Base-by-base conservation (phyloP, 1,140 invertebrate species). In the Pseudoatta argentina region DNA sequence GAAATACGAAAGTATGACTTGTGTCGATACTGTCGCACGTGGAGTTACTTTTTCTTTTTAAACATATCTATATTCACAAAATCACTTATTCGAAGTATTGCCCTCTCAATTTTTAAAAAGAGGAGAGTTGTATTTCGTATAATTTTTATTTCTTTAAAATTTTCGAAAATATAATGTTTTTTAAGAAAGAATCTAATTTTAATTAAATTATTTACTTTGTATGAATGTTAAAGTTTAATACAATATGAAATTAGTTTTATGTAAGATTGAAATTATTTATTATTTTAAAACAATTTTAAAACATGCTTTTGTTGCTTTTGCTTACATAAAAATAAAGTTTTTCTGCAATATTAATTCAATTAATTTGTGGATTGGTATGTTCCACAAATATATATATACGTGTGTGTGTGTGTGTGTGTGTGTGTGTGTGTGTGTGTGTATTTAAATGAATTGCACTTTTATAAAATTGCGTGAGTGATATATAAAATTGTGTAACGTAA, bases 181-280 rank as follows among this genome's bases (percentile, higher is more conserved):
- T 24, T 63, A 63, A 63, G 3, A 61, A 44, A 59, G 27, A 21
- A 18, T 3, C 4, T 67, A 24, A 27, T 63, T 63, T 44, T 12
- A 44, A 76, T 61, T 61, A 48, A 44, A 14, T 77, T 77, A 44
- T n/a, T 44, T 44, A 16, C 6, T 30, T 30, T 27, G 21, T 18
- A 27, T n/a, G 7, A 10, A 44, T 10, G 0, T 44, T 63, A 34
- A 0, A 7, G 6, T 39, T 39, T 39, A n/a, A 48, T 48, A 48
- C 10, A 8, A 63, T 66, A 12, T 27, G 51, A 34, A 27, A 30
- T 66, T 0, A 24, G 66, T 78, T 78, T 10, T 66, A 12, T 30
- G 10, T 51, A 48, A 77, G 14, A 64, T 78, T 64, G 2, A 8
- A 18, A 12, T 64, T 64, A 34, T 48, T 78, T 69, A n/a, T 69